phyloP scores from a whole-genome alignment of 1,140 invertebrate species.

The Ips typographus region DNA sequence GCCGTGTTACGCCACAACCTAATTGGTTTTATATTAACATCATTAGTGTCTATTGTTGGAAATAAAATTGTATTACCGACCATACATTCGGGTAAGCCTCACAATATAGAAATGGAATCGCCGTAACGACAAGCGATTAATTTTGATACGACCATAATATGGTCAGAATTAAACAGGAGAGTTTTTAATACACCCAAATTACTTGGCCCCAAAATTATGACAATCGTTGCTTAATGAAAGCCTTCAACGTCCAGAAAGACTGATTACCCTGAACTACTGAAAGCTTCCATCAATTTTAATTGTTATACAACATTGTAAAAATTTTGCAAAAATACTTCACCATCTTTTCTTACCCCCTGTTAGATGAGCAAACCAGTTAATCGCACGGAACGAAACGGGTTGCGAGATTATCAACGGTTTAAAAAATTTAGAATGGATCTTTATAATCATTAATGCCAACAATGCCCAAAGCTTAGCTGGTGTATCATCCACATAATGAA shows the following conservation, averaged over 20 bases:
- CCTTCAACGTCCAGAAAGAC: no score
- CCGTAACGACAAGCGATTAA: slow-evolving; percentile 25
- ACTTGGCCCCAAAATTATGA: slow-evolving; percentile 11
- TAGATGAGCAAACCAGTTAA: no score
- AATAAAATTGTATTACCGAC: slow-evolving; percentile 35
- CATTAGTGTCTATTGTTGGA: slow-evolving; percentile 40
- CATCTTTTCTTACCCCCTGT: no score
- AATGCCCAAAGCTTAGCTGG: slow-evolving; percentile 27
- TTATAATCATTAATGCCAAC: slow-evolving; percentile 29
- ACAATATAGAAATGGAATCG: slow-evolving; percentile 26
- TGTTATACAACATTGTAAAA: no score
- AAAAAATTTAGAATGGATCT: neutral
- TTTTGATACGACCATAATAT: slow-evolving; percentile 25
- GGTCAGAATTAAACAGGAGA: slow-evolving; percentile 7
- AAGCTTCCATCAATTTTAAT: no score
- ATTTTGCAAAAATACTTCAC: no score
- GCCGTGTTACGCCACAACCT: slow-evolving; percentile 39
- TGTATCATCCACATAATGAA: slow-evolving; percentile 32
- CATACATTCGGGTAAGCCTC: slow-evolving; percentile 22
- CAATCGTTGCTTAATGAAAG: slow-evolving; percentile 25
- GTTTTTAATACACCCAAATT: slow-evolving; percentile 16
- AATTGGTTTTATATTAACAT: slow-evolving; percentile 44
- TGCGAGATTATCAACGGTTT: no score
- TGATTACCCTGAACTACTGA: no score
- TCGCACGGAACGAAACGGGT: no score